Percentiles rank a stretch among this genome's conserved stretches.
These are phyloP conservation scores for Cercopithecus mitis DNA, from an alignment of 2,797 vertebrate genomes.

Conservation along the genomic window DNA sequence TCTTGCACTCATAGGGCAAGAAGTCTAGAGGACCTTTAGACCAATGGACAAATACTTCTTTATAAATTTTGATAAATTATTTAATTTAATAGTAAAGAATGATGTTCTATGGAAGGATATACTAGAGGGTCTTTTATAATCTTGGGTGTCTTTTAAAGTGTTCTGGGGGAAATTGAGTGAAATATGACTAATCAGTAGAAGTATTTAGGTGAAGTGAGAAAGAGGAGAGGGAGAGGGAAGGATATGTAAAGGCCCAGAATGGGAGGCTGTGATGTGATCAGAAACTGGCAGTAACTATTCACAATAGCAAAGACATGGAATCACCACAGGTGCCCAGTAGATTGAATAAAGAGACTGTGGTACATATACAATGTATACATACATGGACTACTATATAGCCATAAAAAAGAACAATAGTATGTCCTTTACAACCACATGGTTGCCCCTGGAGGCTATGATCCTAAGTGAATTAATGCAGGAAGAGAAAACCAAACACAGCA, in stretches of 20 bases:
- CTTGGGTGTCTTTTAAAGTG: not conserved
- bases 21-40: not conserved
- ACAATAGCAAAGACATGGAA: not conserved
- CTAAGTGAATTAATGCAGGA: not conserved
- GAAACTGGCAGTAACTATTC: not conserved
- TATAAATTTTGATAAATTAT: not conserved
- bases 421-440: not conserved
- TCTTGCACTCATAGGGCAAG: not conserved
- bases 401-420: not conserved
- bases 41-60: not conserved
- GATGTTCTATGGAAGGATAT: not conserved
- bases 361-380: not conserved
- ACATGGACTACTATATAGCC: not conserved
- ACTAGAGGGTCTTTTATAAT: not conserved
- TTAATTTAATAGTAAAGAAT: not conserved
- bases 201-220: no score
- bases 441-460: not conserved
- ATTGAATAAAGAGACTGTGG: not conserved
- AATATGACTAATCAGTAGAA: not conserved
- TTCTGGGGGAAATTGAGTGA: not conserved
- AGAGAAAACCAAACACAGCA: not conserved
- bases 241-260: fast-evolving
- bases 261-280: not conserved
- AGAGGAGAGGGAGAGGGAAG: not conserved
- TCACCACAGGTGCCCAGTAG: not conserved